phyloP scores from a whole-genome alignment of 2,888 invertebrate species.

The Melitaea athalia region DNA sequence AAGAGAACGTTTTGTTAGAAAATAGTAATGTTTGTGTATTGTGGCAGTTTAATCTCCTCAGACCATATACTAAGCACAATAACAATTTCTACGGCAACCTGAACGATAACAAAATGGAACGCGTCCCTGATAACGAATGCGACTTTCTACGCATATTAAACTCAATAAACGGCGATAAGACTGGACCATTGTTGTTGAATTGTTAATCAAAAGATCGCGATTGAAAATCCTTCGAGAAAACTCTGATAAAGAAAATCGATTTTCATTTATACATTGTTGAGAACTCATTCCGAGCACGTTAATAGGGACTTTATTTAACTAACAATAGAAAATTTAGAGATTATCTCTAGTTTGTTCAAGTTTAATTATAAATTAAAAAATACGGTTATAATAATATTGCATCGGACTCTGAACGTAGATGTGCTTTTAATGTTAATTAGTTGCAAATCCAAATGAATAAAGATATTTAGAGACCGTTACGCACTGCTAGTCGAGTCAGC shows the following conservation, averaged over 20 bases:
- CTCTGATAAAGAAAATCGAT: slow-evolving; percentile 33
- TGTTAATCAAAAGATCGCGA: slow-evolving; percentile 76
- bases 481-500: slow-evolving; percentile 51
- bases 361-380: no score
- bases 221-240: slow-evolving; percentile 62
- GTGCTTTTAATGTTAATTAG: not conserved
- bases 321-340: not conserved
- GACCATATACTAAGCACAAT: slow-evolving; percentile 73
- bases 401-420: not conserved
- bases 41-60: slow-evolving; percentile 55
- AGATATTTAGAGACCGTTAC: slow-evolving; percentile 22
- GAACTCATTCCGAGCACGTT: slow-evolving; percentile 2
- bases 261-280: slow-evolving; percentile 15
- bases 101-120: slow-evolving; percentile 75
- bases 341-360: not conserved
- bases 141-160: slow-evolving; percentile 80
- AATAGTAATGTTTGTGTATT: not conserved
- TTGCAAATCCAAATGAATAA: not conserved
- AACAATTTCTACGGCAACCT: slow-evolving; percentile 65
- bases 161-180: slow-evolving; percentile 74
- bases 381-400: no score
- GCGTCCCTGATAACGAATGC: slow-evolving; percentile 66
- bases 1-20: not conserved
- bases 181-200: slow-evolving; percentile 66
- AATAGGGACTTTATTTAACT: not conserved